Evolutionary conservation across 2,888 invertebrate species (phyloP), one percentile per base, ranked within the genome.

Genomic region (Tipula unca): DNA sequence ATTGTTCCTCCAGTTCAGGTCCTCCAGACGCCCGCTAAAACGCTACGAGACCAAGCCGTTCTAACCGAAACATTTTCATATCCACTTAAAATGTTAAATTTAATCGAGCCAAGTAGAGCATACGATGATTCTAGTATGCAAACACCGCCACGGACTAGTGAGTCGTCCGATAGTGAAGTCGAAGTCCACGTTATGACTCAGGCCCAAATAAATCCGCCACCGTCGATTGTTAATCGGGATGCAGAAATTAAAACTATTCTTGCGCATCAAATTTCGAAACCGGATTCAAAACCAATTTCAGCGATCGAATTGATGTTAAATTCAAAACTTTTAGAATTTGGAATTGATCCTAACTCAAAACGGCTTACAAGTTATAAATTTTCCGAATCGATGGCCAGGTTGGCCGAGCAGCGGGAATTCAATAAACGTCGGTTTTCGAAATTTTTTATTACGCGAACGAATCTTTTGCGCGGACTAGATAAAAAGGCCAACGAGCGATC

Each of bases 361-460:
- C 25, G 69, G 0, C 20, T 85, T 1, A 35, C 36, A 17, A 54
- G 32, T 85, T 14, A 29, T 42, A 39, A 86, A 84, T 42, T 84
- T 35, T 42, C 42, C 14, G n/a, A 13, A 35, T 48, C 85, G 25
- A 42, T 84, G 35, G 20, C 35, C 1, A 20, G 69, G 29, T 29
- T 86, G 10, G 86, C 82, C 10, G 39, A 84, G 10, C 25, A 39
- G 1, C 85, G 86, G 10, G 86, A 86, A 35, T 35, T n/a, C 5
- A 36, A 13, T 17, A 86, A 86, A 82, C 32, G 85, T 89, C 88
- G 89, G 86, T 86, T 88, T 87, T 88, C 89, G 0, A 86, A 89
- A 10, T 90, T 89, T 86, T 88, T 89, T 86, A 88, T 88, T 1
- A 89, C 89, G 1, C 89, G 90, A 35, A 89, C 89, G 86, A 89